A percentile compares a stretch with the other conserved stretches of the same genome.
Conservation (phyloP, 2,888 invertebrate genomes). For the Leptopterna dolabrata region DNA sequence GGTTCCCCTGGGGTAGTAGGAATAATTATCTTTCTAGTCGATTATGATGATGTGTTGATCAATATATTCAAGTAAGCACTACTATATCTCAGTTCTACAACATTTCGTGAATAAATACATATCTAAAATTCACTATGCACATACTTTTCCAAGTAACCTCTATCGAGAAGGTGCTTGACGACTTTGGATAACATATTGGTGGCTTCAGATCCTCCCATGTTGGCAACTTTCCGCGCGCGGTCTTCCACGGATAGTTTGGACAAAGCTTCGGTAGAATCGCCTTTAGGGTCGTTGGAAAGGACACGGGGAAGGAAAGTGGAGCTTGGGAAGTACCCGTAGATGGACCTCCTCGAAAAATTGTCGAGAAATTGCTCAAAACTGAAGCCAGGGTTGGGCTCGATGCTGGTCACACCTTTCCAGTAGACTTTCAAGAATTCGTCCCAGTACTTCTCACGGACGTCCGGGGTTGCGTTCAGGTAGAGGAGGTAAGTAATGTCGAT, state of each 20-base stretch:
- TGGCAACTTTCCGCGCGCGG: slow-evolving; percentile 27
- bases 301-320: slow-evolving; percentile 36
- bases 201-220: slow-evolving; percentile 47
- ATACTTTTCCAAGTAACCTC: slow-evolving; percentile 46
- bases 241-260: slow-evolving; percentile 36
- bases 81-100: too few species aligned
- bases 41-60: too few species aligned
- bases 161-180: slow-evolving; percentile 32
- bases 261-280: slow-evolving; percentile 34
- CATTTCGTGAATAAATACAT: too few species aligned
- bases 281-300: slow-evolving; percentile 32
- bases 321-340: slow-evolving; percentile 51
- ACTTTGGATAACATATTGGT: slow-evolving; percentile 37
- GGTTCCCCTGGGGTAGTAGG: too few species aligned
- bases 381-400: slow-evolving; percentile 50
- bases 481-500: slow-evolving; percentile 66
- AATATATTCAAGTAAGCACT: too few species aligned
- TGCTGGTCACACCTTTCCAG: slow-evolving; percentile 50
- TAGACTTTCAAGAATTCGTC: slow-evolving; percentile 65
- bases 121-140: slow-evolving; percentile 42
- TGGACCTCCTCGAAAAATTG: slow-evolving; percentile 55
- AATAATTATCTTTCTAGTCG: too few species aligned
- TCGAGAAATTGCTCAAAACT: slow-evolving; percentile 51
- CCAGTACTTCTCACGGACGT: slow-evolving; percentile 63
- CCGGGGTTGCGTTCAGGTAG: slow-evolving; percentile 65